Conservation (phyloP, 2,888 invertebrate genomes). For the Dusona sp. region DNA sequence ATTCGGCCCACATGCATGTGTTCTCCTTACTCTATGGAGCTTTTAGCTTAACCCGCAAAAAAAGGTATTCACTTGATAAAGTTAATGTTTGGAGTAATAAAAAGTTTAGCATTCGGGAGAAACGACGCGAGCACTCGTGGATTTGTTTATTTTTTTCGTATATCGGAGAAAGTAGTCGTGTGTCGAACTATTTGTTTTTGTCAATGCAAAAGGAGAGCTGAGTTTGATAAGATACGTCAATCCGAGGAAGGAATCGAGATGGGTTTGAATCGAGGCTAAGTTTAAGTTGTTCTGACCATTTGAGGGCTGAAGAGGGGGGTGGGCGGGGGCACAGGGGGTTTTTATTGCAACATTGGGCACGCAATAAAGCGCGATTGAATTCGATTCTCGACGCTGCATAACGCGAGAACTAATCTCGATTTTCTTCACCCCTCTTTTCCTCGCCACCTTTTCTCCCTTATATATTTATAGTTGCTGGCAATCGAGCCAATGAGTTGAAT, state of each 20-base stretch:
- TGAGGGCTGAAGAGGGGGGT: neutral
- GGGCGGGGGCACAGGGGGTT: neutral
- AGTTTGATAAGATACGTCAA: constrained; percentile 21
- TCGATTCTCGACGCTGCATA: constrained; percentile 48
- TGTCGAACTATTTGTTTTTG: constrained; percentile 20
- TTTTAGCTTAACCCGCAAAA: neutral
- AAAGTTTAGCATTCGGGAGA: neutral
- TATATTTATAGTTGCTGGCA: constrained; percentile 64
- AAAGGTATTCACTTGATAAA: neutral
- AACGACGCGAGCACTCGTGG: neutral
- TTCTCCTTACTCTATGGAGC: neutral
- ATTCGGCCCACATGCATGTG: neutral
- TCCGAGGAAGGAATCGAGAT: neutral
- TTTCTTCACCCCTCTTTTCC: constrained; percentile 17
- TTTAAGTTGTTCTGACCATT: constrained; percentile 15
- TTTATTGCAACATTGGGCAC: constrained; percentile 55
- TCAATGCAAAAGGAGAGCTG: neutral
- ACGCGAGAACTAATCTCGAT: constrained; percentile 59
- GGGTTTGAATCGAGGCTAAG: constrained; percentile 42
- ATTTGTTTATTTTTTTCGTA: neutral
- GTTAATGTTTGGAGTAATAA: neutral
- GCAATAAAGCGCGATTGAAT: constrained; percentile 47
- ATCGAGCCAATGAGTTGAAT: constrained; percentile 59
- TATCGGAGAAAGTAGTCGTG: neutral
- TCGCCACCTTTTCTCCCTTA: constrained; percentile 21